Conservation (phyloP, 2,797 vertebrate species). For the Sarcoramphus papa region DNA sequence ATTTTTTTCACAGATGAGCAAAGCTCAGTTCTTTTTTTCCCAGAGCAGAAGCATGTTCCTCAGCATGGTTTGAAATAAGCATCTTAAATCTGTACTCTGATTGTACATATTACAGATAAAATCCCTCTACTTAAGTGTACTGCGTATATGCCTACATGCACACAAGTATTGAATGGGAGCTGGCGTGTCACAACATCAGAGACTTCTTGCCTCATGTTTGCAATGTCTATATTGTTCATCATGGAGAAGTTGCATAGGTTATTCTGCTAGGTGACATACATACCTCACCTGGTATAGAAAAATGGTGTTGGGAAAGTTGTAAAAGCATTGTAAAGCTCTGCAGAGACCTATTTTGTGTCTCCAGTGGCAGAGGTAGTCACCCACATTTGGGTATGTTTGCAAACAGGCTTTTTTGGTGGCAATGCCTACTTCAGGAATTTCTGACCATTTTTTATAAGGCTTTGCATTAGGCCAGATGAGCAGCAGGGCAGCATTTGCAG, state of each 20-base stretch:
- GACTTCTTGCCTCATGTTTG: background rate
- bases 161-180: background rate
- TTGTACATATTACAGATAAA: background rate
- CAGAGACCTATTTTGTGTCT: background rate
- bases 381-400: background rate
- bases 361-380: background rate
- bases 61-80: background rate
- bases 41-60: background rate
- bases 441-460: background rate
- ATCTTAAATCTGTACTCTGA: background rate
- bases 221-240: background rate
- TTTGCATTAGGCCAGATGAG: background rate
- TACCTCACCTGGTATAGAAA: background rate
- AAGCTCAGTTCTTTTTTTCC: background rate
- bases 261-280: background rate
- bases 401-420: background rate
- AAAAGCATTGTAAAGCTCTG: background rate
- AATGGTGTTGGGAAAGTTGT: background rate
- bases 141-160: rapidly evolving
- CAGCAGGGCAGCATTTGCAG: background rate
- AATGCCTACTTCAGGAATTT: background rate
- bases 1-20: background rate
- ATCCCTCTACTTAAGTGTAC: background rate
- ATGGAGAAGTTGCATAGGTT: background rate
- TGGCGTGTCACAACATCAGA: background rate